phyloP scores from a whole-genome alignment of 2,797 vertebrate genomes.

The Rallus crepitans region DNA sequence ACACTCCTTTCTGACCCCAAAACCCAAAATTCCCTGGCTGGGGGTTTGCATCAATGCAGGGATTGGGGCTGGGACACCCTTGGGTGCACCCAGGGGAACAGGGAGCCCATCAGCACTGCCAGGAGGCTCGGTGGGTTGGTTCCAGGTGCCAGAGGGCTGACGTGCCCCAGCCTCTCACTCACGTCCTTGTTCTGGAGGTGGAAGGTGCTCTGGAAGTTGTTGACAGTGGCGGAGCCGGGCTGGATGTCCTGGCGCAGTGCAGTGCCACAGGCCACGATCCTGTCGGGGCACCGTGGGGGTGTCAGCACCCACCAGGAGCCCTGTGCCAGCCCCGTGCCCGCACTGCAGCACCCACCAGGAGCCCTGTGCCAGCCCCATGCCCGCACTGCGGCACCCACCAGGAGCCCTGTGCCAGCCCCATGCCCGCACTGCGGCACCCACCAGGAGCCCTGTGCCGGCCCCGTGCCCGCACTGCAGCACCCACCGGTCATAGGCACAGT shows the following conservation, averaged over 20 bases:
- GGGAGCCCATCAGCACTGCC: rapidly evolving
- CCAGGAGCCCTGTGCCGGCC: rapidly evolving
- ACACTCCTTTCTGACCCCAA: rapidly evolving
- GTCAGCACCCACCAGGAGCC: rapidly evolving
- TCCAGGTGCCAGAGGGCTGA: rapidly evolving
- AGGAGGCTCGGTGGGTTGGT: neutral
- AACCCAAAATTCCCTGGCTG: neutral
- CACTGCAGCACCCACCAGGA: conserved; percentile 50
- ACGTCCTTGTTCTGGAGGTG: conserved; percentile 80
- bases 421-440: no score
- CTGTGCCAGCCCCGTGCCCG: rapidly evolving
- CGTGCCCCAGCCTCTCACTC: neutral
- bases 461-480: rapidly evolving
- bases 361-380: no score
- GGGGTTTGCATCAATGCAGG: rapidly evolving
- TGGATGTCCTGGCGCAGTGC: conserved; percentile 63
- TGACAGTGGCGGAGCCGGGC: conserved; percentile 72
- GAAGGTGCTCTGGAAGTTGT: conserved; percentile 81
- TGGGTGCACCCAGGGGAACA: neutral
- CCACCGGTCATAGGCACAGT: conserved; percentile 91
- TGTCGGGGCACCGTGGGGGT: rapidly evolving
- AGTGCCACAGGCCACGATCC: conserved; percentile 81
- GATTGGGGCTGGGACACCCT: neutral
- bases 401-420: no score
- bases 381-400: no score